These are phyloP conservation scores for Neodiprion virginianus DNA, from an alignment of 1,140 invertebrate species.

Conservation along the genomic window DNA sequence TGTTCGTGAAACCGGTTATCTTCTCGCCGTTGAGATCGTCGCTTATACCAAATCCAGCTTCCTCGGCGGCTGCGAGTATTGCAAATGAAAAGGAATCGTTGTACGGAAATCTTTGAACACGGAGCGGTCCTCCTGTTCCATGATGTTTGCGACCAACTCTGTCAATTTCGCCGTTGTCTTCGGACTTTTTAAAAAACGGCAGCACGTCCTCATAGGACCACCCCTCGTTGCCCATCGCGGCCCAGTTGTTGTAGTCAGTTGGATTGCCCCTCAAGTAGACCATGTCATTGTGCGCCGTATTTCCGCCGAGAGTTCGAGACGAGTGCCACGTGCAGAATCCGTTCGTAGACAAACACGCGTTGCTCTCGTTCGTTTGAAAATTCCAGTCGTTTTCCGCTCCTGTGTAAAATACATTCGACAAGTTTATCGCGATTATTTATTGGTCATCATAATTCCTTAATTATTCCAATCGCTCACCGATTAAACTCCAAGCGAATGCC, in stretches of 20 bases:
- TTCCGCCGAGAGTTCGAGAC: slow-evolving; percentile 64
- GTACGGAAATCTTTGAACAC: slow-evolving; percentile 65
- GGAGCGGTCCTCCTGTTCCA: slow-evolving; percentile 57
- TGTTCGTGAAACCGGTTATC: slow-evolving; percentile 56
- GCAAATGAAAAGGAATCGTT: slow-evolving; percentile 62
- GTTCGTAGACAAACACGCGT: slow-evolving; percentile 74
- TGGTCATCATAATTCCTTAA: too few relatives aligned
- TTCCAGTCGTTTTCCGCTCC: slow-evolving; percentile 87
- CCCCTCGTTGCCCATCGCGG: slow-evolving; percentile 57
- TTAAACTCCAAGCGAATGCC: slow-evolving; percentile 33
- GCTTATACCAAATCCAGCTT: slow-evolving; percentile 63
- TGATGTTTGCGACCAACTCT: slow-evolving; percentile 52
- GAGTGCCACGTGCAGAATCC: slow-evolving; percentile 53
- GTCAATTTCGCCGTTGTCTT: slow-evolving; percentile 54
- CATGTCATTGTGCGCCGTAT: slow-evolving; percentile 70
- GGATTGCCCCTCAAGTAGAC: slow-evolving; percentile 72
- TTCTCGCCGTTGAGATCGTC: slow-evolving; percentile 67
- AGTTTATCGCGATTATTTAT: neutral
- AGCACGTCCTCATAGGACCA: slow-evolving; percentile 71
- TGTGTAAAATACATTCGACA: slow-evolving; percentile 55
- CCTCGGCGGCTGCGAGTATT: slow-evolving; percentile 67
- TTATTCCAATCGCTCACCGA: slow-evolving; percentile 34
- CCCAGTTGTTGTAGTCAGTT: slow-evolving; percentile 69
- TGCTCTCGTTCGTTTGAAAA: slow-evolving; percentile 83
- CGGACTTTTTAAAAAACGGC: slow-evolving; percentile 66